phyloP scores from a whole-genome alignment of 1,140 invertebrate species.

The Euura saliciscinereae region DNA sequence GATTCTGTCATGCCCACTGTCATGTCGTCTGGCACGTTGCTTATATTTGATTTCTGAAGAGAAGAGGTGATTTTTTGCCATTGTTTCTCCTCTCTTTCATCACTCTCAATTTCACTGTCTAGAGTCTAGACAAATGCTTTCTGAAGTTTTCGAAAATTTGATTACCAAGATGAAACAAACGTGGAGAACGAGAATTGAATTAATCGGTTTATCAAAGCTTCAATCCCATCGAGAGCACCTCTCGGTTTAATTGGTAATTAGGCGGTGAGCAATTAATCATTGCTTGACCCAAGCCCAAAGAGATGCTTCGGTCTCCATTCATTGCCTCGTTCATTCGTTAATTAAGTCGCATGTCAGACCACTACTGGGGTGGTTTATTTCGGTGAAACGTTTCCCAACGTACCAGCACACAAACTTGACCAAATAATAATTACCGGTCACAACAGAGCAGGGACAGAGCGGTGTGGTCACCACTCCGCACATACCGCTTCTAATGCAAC shows the following conservation, averaged over 20 bases:
- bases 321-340: conserved; percentile 32
- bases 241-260: conserved; percentile 42
- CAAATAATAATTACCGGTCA: conserved; percentile 1
- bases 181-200: not conserved
- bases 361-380: not conserved
- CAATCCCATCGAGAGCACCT: conserved; percentile 11
- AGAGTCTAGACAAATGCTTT: too few relatives aligned
- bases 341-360: conserved; percentile 43
- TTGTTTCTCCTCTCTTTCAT: too few relatives aligned
- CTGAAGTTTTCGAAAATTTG: too few relatives aligned
- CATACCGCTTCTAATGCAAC: too few relatives aligned
- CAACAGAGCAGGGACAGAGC: not conserved
- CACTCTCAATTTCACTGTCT: too few relatives aligned
- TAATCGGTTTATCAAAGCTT: not conserved
- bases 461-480: too few relatives aligned
- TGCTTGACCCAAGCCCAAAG: conserved; percentile 16
- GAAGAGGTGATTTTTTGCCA: too few relatives aligned
- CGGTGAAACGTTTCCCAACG: not conserved
- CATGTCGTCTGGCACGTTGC: too few relatives aligned
- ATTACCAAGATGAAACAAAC: too few relatives aligned
- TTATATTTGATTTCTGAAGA: too few relatives aligned
- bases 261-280: conserved; percentile 26
- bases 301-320: too few relatives aligned
- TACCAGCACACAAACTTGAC: not conserved
- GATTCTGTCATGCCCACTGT: not conserved